Conservation (phyloP, 2,888 invertebrate species). For the Synergus laeviventris region DNA sequence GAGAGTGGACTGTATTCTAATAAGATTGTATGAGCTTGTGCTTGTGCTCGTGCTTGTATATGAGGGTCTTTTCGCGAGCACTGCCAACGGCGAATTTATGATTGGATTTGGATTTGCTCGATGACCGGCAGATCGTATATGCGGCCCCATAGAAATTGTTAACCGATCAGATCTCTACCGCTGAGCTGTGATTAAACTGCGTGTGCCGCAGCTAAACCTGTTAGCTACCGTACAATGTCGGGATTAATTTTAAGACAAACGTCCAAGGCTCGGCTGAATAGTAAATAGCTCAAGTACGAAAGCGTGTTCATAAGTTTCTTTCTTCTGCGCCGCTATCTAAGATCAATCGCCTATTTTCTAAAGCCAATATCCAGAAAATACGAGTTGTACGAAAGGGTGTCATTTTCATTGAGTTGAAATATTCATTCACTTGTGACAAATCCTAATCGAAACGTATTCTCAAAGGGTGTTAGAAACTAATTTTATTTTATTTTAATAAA, state of each 20-base stretch:
- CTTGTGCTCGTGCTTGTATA: neutral
- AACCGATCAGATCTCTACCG: slow-evolving; percentile 47
- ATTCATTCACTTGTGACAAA: too few relatives aligned
- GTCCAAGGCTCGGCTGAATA: slow-evolving; percentile 22
- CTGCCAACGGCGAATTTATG: slow-evolving; percentile 52
- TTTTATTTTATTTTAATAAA: too few relatives aligned
- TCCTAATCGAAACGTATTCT: too few relatives aligned
- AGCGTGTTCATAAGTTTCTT: slow-evolving; percentile 14
- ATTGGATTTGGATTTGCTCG: slow-evolving; percentile 57
- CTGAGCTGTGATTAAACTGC: slow-evolving; percentile 53
- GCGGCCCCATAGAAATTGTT: slow-evolving; percentile 52
- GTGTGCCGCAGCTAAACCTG: slow-evolving; percentile 56
- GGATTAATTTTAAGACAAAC: slow-evolving; percentile 33
- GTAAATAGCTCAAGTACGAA: slow-evolving; percentile 30
- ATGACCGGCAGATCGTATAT: slow-evolving; percentile 51
- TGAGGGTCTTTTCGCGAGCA: slow-evolving; percentile 40
- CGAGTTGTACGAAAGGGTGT: too few relatives aligned
- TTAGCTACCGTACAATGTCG: slow-evolving; percentile 54
- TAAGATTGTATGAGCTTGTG: neutral
- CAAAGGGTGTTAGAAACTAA: too few relatives aligned
- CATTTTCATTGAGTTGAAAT: too few relatives aligned
- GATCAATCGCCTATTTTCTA: neutral
- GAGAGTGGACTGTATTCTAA: slow-evolving; percentile 19
- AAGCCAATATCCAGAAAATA: neutral
- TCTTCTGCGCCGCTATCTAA: neutral